These are phyloP conservation scores for Mellivora capensis DNA, from an alignment of 2,113 vertebrate genomes.

Conservation along the genomic window DNA sequence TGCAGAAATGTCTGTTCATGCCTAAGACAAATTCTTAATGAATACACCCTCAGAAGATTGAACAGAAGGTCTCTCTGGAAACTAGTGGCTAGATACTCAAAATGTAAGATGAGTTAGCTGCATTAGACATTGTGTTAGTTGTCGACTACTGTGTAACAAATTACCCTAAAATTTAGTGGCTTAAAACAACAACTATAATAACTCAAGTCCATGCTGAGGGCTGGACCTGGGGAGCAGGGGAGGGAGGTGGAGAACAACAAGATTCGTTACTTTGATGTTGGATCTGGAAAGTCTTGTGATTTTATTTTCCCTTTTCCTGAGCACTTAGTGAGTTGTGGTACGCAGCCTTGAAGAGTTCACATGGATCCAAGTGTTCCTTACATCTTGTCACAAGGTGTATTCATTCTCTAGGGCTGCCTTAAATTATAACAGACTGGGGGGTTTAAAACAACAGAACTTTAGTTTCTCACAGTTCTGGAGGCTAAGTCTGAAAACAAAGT, in stretches of 20 bases:
- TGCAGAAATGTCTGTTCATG: too few species aligned
- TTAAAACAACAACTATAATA: not conserved
- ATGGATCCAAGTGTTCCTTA: not conserved
- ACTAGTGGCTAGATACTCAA: not conserved
- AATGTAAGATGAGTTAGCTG: not conserved
- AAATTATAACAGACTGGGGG: not conserved
- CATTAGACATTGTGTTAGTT: not conserved
- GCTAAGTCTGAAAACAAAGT: not conserved
- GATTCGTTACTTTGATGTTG: not conserved
- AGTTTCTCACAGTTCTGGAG: not conserved
- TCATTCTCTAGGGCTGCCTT: not conserved
- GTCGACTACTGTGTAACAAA: not conserved
- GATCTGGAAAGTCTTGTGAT: not conserved
- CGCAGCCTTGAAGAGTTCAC: not conserved
- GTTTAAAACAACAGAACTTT: not conserved
- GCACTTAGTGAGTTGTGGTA: not conserved
- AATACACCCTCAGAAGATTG: not conserved
- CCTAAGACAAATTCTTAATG: not conserved
- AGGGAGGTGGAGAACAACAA: not conserved
- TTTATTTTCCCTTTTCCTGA: not conserved
- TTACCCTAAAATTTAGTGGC: not conserved
- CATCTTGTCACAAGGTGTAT: not conserved
- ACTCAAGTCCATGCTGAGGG: not conserved
- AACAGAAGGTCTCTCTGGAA: not conserved
- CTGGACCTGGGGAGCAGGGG: not conserved